Evolutionary conservation across 1,140 invertebrate genomes (phyloP).

Genomic region (Lepidurus packardi): DNA sequence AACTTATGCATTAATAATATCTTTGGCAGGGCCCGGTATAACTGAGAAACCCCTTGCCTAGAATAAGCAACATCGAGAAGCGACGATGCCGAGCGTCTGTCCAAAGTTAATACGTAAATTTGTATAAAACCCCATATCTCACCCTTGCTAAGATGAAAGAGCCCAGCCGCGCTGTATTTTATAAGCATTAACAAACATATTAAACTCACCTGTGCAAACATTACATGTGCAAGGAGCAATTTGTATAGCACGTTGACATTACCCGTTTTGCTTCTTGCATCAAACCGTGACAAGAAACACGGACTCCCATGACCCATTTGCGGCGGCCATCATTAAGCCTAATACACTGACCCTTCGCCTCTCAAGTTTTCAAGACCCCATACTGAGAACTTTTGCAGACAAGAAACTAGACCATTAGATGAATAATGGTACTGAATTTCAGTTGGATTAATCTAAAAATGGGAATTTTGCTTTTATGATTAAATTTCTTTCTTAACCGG

Average conservation of each 20-base stretch:
- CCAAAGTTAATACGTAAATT: background rate
- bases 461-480: no score
- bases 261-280: background rate
- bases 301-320: background rate
- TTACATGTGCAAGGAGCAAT: no score
- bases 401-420: background rate
- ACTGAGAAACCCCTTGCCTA: background rate
- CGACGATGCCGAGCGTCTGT: background rate
- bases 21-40: background rate
- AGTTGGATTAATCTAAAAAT: background rate
- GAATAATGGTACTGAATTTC: background rate
- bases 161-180: no score
- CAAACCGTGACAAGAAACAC: background rate
- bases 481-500: no score
- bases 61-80: background rate
- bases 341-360: background rate
- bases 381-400: background rate
- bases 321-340: background rate
- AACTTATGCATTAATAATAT: slow-evolving; percentile 2
- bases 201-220: no score
- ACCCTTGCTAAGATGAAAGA: no score
- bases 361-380: background rate
- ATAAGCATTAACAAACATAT: no score
- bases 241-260: background rate
- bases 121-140: no score